A percentile compares a stretch with the other conserved stretches of the same genome.
Evolutionary conservation across 1,140 invertebrate genomes (phyloP).

Genomic region (Homalodisca vitripennis): DNA sequence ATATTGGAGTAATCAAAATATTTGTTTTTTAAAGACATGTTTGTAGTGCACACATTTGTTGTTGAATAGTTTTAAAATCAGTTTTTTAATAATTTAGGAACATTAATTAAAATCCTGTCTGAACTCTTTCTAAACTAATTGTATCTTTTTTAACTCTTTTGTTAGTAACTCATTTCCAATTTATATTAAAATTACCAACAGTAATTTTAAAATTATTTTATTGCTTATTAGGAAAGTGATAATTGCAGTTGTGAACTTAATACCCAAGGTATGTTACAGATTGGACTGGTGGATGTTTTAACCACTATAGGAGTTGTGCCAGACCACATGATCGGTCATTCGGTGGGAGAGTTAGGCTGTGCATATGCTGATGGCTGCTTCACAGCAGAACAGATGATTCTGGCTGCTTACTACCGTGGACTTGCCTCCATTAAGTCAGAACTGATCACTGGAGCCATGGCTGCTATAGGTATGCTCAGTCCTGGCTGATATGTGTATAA

Average conservation of each 20-base stretch:
- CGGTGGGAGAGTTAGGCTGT: conserved; percentile 75
- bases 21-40: background rate
- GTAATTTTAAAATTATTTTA: background rate
- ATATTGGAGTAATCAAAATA: background rate
- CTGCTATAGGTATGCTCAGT: conserved; percentile 67
- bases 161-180: too few relatives aligned
- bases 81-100: too few relatives aligned
- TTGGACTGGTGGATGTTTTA: conserved; percentile 75
- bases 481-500: too few relatives aligned
- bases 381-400: conserved; percentile 75
- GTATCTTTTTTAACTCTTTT: too few relatives aligned
- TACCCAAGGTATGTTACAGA: conserved; percentile 45
- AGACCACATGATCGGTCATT: conserved; percentile 78
- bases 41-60: too few relatives aligned
- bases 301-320: conserved; percentile 61
- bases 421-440: conserved; percentile 76
- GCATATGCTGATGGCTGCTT: conserved; percentile 82
- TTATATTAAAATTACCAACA: background rate
- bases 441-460: conserved; percentile 80
- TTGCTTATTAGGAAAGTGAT: background rate
- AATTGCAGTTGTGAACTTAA: background rate
- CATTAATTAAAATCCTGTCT: too few relatives aligned
- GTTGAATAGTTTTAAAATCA: too few relatives aligned
- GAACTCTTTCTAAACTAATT: too few relatives aligned
- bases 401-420: conserved; percentile 82